Evolutionary conservation across 2,113 vertebrate genomes (phyloP).

Genomic region (Fukomys damarensis): DNA sequence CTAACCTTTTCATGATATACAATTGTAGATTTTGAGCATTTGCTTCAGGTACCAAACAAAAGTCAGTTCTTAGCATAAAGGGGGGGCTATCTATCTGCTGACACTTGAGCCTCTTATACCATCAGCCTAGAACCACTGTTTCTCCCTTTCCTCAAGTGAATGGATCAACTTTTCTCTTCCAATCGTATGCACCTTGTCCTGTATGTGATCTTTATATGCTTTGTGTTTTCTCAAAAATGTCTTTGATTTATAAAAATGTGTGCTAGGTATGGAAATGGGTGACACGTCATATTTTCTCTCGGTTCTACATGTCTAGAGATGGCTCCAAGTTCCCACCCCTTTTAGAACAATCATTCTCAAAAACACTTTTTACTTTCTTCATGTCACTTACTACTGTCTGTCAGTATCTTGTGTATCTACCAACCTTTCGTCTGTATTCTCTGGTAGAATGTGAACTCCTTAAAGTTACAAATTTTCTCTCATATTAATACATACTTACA

Average conservation of each 20-base stretch:
- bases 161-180: neutral
- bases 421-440: neutral
- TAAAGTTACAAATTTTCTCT: neutral
- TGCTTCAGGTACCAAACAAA: neutral
- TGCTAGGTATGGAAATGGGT: neutral
- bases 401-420: neutral
- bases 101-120: neutral
- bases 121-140: neutral
- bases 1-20: neutral
- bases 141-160: neutral
- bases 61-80: neutral
- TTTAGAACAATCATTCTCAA: neutral
- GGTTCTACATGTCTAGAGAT: neutral
- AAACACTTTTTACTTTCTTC: neutral
- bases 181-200: neutral
- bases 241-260: conserved; percentile 21
- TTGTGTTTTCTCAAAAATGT: neutral
- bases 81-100: neutral
- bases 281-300: neutral
- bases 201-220: neutral
- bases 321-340: neutral
- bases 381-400: neutral
- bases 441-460: neutral
- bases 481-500: neutral
- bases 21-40: neutral